Conservation (phyloP, 30 jellyfish, hydroid and myxozoan species). For the Chironex yamaguchii region DNA sequence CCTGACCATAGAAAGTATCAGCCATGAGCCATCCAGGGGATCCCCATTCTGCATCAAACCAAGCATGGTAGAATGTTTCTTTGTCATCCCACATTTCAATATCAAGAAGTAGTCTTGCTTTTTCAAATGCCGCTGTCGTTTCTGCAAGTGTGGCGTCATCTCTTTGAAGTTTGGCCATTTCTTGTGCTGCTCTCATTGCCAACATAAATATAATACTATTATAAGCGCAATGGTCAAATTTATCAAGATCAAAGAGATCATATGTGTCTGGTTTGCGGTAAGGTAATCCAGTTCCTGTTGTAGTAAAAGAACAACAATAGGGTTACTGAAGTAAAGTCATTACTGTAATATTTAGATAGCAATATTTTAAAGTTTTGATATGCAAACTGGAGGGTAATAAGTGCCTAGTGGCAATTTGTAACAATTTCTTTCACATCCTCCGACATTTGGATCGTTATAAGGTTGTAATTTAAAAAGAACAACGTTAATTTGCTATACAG, state of each 20-base stretch:
- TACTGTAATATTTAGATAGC: too few species aligned
- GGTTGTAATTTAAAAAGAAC: too few species aligned
- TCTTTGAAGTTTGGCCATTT: slow-evolving; percentile 73
- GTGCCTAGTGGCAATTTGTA: too few species aligned
- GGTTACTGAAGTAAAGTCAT: too few species aligned
- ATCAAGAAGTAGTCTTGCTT: slow-evolving; percentile 87
- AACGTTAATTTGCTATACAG: too few species aligned
- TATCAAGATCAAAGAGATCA: slow-evolving; percentile 95
- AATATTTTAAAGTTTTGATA: too few species aligned
- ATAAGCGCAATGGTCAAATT: slow-evolving; percentile 96
- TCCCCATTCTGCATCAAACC: slow-evolving; percentile 99
- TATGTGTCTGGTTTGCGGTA: slow-evolving; percentile 97
- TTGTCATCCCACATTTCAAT: slow-evolving; percentile 98
- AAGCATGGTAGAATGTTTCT: slow-evolving; percentile 92
- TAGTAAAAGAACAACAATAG: neutral
- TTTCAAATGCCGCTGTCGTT: slow-evolving; percentile 67
- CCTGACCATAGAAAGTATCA: slow-evolving; percentile 95
- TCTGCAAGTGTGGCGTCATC: slow-evolving; percentile 60
- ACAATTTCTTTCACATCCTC: too few species aligned
- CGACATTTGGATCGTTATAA: too few species aligned
- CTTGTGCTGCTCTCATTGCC: slow-evolving; percentile 91
- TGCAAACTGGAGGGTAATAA: too few species aligned
- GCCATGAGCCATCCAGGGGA: slow-evolving; percentile 97
- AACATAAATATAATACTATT: slow-evolving; percentile 79
- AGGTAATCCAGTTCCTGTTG: slow-evolving; percentile 95